Conservation (phyloP, 2,113 vertebrate genomes). For the Brachyhypopomus occidentalis region DNA sequence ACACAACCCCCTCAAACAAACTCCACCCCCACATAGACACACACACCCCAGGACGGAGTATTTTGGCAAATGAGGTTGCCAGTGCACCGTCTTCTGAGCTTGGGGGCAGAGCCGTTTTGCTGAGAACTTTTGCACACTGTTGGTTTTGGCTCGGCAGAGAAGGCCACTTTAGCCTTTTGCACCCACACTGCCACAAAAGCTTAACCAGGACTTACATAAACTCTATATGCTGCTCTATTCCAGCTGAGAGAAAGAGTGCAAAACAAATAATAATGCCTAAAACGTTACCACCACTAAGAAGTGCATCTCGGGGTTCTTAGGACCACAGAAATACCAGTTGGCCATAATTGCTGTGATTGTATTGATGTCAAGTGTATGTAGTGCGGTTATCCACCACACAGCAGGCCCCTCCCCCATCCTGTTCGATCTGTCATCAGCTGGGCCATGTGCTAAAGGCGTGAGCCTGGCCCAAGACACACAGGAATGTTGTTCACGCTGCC, state of each 20-base stretch:
- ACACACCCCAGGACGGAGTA: background rate
- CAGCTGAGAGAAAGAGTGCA: too few relatives aligned
- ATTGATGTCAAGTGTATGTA: background rate
- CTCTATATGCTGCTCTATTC: background rate
- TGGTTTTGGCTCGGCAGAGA: slow-evolving; percentile 31
- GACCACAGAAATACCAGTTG: slow-evolving; percentile 7
- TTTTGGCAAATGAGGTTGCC: background rate
- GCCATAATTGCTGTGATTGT: background rate
- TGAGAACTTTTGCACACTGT: slow-evolving; percentile 18
- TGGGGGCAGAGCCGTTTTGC: background rate
- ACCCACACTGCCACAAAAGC: slow-evolving; percentile 15
- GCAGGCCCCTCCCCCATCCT: background rate
- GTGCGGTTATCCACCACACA: background rate
- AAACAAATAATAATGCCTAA: background rate
- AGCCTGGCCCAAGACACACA: slow-evolving; percentile 15
- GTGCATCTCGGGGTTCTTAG: background rate
- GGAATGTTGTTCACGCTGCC: slow-evolving; percentile 34
- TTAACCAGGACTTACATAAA: slow-evolving; percentile 15
- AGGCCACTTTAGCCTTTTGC: slow-evolving; percentile 9
- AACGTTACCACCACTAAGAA: background rate
- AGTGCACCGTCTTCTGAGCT: background rate
- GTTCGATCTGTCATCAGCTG: slow-evolving; percentile 62
- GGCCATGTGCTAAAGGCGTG: slow-evolving; percentile 54
- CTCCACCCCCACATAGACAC: too few relatives aligned
- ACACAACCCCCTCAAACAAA: too few relatives aligned